phyloP scores from a whole-genome alignment of 2,888 invertebrate genomes.

The Caenorhabditis panamensis region DNA sequence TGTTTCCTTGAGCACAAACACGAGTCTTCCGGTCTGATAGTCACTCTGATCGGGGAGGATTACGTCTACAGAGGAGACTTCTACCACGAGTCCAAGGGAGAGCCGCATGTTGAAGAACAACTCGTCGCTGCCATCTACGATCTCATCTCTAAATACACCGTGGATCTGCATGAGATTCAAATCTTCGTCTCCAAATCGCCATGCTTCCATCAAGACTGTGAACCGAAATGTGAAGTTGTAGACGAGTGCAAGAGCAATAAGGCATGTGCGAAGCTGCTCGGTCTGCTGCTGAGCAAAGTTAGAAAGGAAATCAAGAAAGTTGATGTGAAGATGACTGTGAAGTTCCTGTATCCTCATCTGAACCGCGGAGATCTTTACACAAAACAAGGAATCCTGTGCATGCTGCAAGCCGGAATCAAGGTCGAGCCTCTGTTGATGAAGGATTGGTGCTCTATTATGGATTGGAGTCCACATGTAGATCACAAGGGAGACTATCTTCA shows the following conservation, averaged over 20 bases:
- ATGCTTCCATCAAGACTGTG: slow-evolving; percentile 81
- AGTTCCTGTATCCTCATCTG: slow-evolving; percentile 81
- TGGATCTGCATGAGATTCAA: slow-evolving; percentile 81
- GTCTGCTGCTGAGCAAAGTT: slow-evolving; percentile 80
- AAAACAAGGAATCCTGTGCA: slow-evolving; percentile 81
- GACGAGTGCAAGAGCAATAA: slow-evolving; percentile 81
- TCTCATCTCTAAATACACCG: slow-evolving; percentile 81
- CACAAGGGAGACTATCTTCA: slow-evolving; percentile 81
- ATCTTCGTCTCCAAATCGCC: slow-evolving; percentile 81
- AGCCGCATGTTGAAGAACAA: slow-evolving; percentile 81
- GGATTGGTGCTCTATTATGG: slow-evolving; percentile 81
- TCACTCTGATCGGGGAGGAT: slow-evolving; percentile 80
- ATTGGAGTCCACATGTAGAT: slow-evolving; percentile 81
- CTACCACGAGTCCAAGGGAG: slow-evolving; percentile 80
- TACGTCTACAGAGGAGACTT: slow-evolving; percentile 81
- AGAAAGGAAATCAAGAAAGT: slow-evolving; percentile 81
- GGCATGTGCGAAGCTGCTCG: slow-evolving; percentile 80
- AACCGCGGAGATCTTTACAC: slow-evolving; percentile 81
- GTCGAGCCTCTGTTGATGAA: slow-evolving; percentile 81
- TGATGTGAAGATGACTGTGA: slow-evolving; percentile 81
- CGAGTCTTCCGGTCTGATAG: slow-evolving; percentile 80
- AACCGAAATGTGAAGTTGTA: slow-evolving; percentile 81
- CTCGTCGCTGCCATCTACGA: slow-evolving; percentile 81
- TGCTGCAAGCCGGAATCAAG: slow-evolving; percentile 80
- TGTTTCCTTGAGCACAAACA: slow-evolving; percentile 81